Conservation (phyloP, 1,140 invertebrate species). For the Apis dorsata region DNA sequence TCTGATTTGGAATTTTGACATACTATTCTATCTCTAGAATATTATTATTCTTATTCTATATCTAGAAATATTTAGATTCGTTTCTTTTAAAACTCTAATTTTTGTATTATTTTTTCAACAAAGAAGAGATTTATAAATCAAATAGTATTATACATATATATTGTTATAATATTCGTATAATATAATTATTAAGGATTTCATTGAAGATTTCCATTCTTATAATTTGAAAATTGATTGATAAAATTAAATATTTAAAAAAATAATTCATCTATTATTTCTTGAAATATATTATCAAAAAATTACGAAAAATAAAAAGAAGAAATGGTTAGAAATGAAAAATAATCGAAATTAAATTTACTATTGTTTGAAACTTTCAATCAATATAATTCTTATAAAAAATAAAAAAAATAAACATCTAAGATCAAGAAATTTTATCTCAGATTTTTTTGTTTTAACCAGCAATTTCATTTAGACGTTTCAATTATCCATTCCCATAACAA, state of each 20-base stretch:
- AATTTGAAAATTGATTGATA: neutral
- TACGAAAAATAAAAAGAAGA: neutral
- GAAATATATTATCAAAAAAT: neutral
- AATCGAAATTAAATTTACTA: too few relatives aligned
- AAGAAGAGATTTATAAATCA: too few relatives aligned
- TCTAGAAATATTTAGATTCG: too few relatives aligned
- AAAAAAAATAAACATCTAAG: neutral
- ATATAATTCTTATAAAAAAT: neutral
- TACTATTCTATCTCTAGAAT: too few relatives aligned
- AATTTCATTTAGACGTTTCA: neutral
- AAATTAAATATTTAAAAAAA: neutral
- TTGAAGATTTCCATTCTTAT: too few relatives aligned
- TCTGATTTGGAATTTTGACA: too few relatives aligned
- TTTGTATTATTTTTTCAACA: too few relatives aligned
- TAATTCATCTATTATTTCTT: neutral
- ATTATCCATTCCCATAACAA: neutral
- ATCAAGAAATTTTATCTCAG: neutral
- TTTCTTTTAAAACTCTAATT: too few relatives aligned
- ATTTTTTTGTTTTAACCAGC: neutral
- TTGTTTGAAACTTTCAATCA: neutral
- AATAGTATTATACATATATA: too few relatives aligned
- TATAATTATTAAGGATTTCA: too few relatives aligned
- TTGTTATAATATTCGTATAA: too few relatives aligned
- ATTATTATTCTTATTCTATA: too few relatives aligned
- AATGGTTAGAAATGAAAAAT: neutral